These are phyloP conservation scores for Furcifer pardalis DNA, from an alignment of 2,797 vertebrate species.

Conservation along the genomic window DNA sequence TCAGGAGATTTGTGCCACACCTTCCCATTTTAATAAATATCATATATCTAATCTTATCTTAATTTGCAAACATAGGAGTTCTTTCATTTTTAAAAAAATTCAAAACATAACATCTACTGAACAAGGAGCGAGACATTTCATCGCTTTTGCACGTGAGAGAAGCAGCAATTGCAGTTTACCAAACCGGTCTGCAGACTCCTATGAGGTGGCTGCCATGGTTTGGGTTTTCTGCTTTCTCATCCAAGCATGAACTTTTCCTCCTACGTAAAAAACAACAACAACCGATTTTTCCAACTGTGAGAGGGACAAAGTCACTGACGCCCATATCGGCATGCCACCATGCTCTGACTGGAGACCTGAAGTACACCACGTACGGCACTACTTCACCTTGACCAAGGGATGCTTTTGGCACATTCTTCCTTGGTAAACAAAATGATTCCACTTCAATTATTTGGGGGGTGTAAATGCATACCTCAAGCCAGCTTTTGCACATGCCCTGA, in stretches of 20 bases:
- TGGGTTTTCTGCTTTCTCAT: background rate
- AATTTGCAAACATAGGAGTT: background rate
- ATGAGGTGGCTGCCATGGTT: background rate
- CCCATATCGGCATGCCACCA: no score
- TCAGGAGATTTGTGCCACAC: background rate
- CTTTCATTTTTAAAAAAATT: background rate
- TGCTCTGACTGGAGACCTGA: no score
- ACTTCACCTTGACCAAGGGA: no score
- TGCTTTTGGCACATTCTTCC: no score
- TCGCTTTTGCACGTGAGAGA: background rate
- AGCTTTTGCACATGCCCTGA: no score
- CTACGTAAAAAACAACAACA: background rate
- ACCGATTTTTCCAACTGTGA: no score
- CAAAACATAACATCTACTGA: background rate
- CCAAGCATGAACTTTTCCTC: background rate
- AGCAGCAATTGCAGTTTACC: background rate
- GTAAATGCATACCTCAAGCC: no score
- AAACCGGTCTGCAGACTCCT: background rate
- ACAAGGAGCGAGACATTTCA: background rate
- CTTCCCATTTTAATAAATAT: background rate
- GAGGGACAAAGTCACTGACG: no score
- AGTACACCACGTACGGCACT: no score
- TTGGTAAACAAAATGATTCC: no score
- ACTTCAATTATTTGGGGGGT: no score
- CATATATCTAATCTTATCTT: background rate